These are phyloP conservation scores for Gephyroberyx darwinii DNA, from an alignment of 2,797 vertebrate genomes.

Conservation along the genomic window DNA sequence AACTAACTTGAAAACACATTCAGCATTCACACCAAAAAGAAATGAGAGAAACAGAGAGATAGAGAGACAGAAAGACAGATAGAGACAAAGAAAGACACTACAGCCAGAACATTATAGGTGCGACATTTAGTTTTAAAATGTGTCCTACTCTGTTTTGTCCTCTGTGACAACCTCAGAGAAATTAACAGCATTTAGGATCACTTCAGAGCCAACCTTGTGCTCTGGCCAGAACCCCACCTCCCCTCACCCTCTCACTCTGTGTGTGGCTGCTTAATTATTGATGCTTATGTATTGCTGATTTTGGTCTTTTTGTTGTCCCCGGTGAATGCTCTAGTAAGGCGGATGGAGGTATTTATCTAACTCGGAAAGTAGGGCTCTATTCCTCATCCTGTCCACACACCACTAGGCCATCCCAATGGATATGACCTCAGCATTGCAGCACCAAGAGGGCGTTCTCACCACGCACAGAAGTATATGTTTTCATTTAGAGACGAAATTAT, in stretches of 20 bases:
- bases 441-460: conserved; percentile 47
- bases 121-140: conserved; percentile 33
- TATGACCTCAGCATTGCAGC: conserved; percentile 77
- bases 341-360: conserved; percentile 82
- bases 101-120: neutral
- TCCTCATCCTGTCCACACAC: conserved; percentile 77
- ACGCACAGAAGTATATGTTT: conserved; percentile 48
- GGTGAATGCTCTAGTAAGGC: conserved; percentile 71
- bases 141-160: conserved; percentile 24
- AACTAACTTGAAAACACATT: neutral
- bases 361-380: conserved; percentile 79
- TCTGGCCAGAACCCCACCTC: conserved; percentile 61
- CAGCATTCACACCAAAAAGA: neutral
- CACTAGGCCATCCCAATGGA: conserved; percentile 70
- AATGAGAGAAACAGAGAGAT: neutral
- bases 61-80: conserved; percentile 1
- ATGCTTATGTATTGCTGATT: conserved; percentile 86
- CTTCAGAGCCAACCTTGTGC: conserved; percentile 61
- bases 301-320: conserved; percentile 81
- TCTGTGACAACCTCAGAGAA: conserved; percentile 47
- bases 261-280: conserved; percentile 85
- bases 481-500: conserved; percentile 58
- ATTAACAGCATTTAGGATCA: conserved; percentile 69
- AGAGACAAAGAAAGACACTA: neutral
- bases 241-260: conserved; percentile 60